Conservation (phyloP, 2,797 vertebrate species). For the Borostomias antarcticus region DNA sequence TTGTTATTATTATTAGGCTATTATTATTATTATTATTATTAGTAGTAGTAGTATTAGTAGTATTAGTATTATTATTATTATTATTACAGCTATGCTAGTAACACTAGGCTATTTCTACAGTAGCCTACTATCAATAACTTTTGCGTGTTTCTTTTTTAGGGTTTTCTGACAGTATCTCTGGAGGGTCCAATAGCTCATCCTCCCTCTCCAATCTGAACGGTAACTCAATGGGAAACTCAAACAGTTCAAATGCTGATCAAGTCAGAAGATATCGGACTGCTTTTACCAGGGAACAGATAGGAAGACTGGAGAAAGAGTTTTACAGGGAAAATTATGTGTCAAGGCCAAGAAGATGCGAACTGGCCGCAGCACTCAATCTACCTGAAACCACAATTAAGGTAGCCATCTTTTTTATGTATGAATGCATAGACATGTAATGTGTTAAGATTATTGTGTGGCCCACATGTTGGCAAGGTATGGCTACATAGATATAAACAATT, state of each 20-base stretch:
- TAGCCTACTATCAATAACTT: neutral
- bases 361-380: conserved; percentile 94
- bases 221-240: conserved; percentile 82
- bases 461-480: neutral
- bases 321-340: conserved; percentile 91
- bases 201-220: conserved; percentile 84
- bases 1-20: neutral
- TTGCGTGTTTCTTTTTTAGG: conserved; percentile 66
- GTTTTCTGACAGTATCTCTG: conserved; percentile 88
- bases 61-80: no score
- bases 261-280: conserved; percentile 88
- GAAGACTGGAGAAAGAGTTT: conserved; percentile 85
- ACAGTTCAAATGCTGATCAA: conserved; percentile 85
- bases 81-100: no score
- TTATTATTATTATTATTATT: neutral
- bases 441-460: neutral
- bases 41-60: no score
- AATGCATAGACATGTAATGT: neutral
- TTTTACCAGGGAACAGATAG: conserved; percentile 86
- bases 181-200: conserved; percentile 82
- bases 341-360: conserved; percentile 93
- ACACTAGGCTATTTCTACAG: no score
- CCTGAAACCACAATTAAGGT: conserved; percentile 99
- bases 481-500: neutral
- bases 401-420: conserved; percentile 34